phyloP scores from a whole-genome alignment of 1,140 invertebrate species.

The Drosophila busckii region DNA sequence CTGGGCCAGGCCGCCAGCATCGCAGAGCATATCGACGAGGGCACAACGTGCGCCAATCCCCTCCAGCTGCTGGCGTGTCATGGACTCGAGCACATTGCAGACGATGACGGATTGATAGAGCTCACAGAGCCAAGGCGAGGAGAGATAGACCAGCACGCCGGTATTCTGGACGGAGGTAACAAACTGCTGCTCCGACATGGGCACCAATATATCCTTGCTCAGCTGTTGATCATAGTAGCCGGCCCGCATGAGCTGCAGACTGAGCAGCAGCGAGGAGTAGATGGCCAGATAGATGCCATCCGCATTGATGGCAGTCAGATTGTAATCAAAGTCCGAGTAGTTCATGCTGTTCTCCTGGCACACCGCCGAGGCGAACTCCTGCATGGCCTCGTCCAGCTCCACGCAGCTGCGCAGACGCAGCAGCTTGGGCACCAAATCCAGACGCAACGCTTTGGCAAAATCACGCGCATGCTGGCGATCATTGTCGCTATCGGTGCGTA shows the following conservation, averaged over 20 bases:
- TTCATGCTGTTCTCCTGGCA: conserved; percentile 88
- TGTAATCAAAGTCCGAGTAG: conserved; percentile 80
- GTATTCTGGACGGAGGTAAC: conserved; percentile 94
- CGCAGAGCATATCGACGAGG: conserved; percentile 80
- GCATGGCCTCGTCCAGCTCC: conserved; percentile 91
- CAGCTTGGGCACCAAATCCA: conserved; percentile 84
- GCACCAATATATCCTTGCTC: conserved; percentile 79
- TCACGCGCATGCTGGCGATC: conserved; percentile 77
- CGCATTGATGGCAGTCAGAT: conserved; percentile 92
- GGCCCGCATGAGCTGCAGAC: conserved; percentile 87
- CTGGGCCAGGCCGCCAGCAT: conserved; percentile 90
- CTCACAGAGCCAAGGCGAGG: conserved; percentile 93
- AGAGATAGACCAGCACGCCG: conserved; percentile 93
- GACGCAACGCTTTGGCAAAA: conserved; percentile 77
- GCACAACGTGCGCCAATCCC: conserved; percentile 59
- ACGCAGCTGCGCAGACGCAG: conserved; percentile 80
- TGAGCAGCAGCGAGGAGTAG: conserved; percentile 90
- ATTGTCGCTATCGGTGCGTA: conserved; percentile 70
- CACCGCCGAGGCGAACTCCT: conserved; percentile 94
- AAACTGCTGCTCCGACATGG: conserved; percentile 88
- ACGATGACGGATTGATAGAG: conserved; percentile 91
- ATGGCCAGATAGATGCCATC: conserved; percentile 96
- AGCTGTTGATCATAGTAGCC: conserved; percentile 86
- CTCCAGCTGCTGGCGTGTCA: conserved; percentile 57
- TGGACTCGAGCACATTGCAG: conserved; percentile 85